Conservation (phyloP, 2,888 invertebrate species). For the Drosophila bunnanda region DNA sequence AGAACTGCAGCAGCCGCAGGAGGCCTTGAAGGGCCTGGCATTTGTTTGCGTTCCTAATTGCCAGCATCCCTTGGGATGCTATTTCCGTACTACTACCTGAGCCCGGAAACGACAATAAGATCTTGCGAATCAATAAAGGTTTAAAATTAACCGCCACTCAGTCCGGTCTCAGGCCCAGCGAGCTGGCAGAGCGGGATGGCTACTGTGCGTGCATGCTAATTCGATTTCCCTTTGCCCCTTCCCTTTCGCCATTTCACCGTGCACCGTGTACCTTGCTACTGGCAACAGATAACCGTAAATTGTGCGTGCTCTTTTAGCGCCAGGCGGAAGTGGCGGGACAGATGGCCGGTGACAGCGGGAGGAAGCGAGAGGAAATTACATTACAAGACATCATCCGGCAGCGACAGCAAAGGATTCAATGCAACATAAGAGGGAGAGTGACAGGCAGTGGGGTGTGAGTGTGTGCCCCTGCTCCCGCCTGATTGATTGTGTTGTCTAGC, state of each 20-base stretch:
- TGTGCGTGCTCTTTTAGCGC: constrained; percentile 12
- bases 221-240: constrained; percentile 9
- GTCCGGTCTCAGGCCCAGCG: background rate
- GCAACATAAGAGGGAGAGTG: constrained; percentile 3
- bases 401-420: constrained; percentile 21
- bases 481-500: constrained; percentile 37
- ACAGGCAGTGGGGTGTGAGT: background rate
- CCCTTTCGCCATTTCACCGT: background rate
- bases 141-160: constrained; percentile 39
- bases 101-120: constrained; percentile 18
- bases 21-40: constrained; percentile 10
- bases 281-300: constrained; percentile 11
- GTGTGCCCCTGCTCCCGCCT: background rate
- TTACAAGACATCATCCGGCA: constrained; percentile 22
- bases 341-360: constrained; percentile 19
- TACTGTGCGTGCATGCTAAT: constrained; percentile 31
- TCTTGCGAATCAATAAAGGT: constrained; percentile 46
- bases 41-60: constrained; percentile 14
- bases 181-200: background rate
- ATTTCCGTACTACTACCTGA: constrained; percentile 27
- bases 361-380: constrained; percentile 36
- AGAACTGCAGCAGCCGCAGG: constrained; percentile 6
- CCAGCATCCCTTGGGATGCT: constrained; percentile 12
- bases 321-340: background rate
- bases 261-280: background rate